These are phyloP conservation scores for Apogon hyalosoma DNA, from an alignment of 2,797 vertebrate genomes.

Conservation along the genomic window DNA sequence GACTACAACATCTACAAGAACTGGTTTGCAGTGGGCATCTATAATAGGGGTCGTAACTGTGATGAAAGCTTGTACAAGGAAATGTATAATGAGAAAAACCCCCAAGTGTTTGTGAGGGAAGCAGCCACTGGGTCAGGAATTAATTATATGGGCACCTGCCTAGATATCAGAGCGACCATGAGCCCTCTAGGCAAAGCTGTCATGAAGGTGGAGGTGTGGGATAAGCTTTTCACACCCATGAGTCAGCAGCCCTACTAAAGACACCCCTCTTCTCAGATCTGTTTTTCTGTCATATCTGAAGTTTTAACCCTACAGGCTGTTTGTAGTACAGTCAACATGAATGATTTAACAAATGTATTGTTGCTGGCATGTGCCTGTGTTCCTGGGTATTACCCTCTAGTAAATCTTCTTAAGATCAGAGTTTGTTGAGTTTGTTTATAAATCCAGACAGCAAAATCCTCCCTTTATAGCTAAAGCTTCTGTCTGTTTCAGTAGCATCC, in stretches of 20 bases:
- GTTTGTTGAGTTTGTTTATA: slow-evolving; percentile 72
- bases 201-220: slow-evolving; percentile 83
- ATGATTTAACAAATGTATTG: slow-evolving; percentile 58
- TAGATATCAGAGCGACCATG: slow-evolving; percentile 81
- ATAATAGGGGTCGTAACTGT: slow-evolving; percentile 64
- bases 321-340: slow-evolving; percentile 26
- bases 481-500: slow-evolving; percentile 62
- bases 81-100: slow-evolving; percentile 81
- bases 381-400: slow-evolving; percentile 55
- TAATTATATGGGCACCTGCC: slow-evolving; percentile 63
- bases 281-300: slow-evolving; percentile 14
- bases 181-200: slow-evolving; percentile 72
- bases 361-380: slow-evolving; percentile 63
- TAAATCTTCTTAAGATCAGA: slow-evolving; percentile 75
- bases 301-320: slow-evolving; percentile 22
- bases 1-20: slow-evolving; percentile 82
- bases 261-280: neutral
- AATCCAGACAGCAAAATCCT: slow-evolving; percentile 63
- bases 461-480: slow-evolving; percentile 40
- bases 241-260: slow-evolving; percentile 48
- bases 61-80: slow-evolving; percentile 78
- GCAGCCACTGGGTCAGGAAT: slow-evolving; percentile 78
- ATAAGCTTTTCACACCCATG: slow-evolving; percentile 70
- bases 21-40: slow-evolving; percentile 78
- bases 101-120: slow-evolving; percentile 70